phyloP scores from a whole-genome alignment of 2,888 invertebrate species.

The Leucophenga maculata region DNA sequence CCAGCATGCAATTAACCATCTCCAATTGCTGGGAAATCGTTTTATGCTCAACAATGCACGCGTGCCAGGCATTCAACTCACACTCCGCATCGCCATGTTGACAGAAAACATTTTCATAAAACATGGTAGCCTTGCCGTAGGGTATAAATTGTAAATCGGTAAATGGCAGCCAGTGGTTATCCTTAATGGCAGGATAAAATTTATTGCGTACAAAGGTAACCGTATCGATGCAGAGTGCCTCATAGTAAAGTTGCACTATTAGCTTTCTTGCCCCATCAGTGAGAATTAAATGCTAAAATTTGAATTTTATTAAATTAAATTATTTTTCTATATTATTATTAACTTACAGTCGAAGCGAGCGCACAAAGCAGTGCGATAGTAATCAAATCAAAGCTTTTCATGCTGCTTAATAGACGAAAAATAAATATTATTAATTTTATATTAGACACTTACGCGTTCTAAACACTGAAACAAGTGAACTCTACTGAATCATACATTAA shows the following conservation, averaged over 20 bases:
- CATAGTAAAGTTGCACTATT: constrained; percentile 66
- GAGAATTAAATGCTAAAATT: too few species aligned
- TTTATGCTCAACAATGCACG: constrained; percentile 66
- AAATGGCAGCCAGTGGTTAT: constrained; percentile 53
- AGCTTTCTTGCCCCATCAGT: too few species aligned
- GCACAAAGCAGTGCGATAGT: too few species aligned
- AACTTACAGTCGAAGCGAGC: too few species aligned
- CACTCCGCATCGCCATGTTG: constrained; percentile 69
- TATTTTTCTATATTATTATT: neutral
- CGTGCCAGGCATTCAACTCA: constrained; percentile 69
- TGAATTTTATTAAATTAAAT: neutral
- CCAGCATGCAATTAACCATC: constrained; percentile 66
- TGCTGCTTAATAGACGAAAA: too few species aligned
- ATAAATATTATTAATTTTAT: too few species aligned
- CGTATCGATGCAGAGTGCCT: constrained; percentile 69
- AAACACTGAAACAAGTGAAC: neutral
- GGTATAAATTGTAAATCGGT: constrained; percentile 67
- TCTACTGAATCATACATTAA: neutral
- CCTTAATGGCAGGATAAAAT: constrained; percentile 55
- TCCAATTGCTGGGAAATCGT: constrained; percentile 52
- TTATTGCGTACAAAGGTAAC: constrained; percentile 61
- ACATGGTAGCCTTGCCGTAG: constrained; percentile 68
- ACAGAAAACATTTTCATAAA: constrained; percentile 59
- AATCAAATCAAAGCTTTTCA: too few species aligned
- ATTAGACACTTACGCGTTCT: neutral